Base-by-base conservation (phyloP, 2,888 invertebrate genomes). In the Drosophila paramelanica region DNA sequence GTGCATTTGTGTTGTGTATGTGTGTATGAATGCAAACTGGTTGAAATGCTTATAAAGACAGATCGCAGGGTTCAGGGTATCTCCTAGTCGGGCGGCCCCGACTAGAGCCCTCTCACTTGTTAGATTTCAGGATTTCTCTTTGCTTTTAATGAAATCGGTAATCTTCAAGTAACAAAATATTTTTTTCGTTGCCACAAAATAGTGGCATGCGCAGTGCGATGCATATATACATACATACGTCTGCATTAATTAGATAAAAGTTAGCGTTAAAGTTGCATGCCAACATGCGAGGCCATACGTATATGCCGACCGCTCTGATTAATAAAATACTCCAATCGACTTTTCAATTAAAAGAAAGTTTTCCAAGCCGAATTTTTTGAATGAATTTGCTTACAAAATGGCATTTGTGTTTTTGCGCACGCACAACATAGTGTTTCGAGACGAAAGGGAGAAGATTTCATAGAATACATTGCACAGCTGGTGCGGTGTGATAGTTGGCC, bases 291-390 rank as follows among this genome's bases (percentile, higher is more conserved):
- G 58, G 17, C 25, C 52, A 42, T 57, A 47, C 52, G 45, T 25
- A 8, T 49, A 50, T 5, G 8, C 58, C 55, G 42, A 46, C 20
- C 31, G 39, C 25, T 31, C 23, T 38, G 76, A 50, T 68, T 67
- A 77, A 79, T 85, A 82, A 69, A 77, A 61, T 59, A 59, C 58
- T 69, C 53, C 72, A 77, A 87, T 83, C 77, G 77, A 82, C 75
- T 85, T 85, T 83, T 79, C 77, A 77, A 83, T 88, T 88, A 82
- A 85, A 68, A 53, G 23, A 47, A 41, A 67, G 58, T 77, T 77
- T 82, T 66, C 72, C 66, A 55, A 62, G 74, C 80, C 82, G 62
- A 77, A 49, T 60, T 74, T 80, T 51, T 27, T 27, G 58, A 17
- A 17, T 17, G 17, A 17, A 17, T 17, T 17, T 17, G 0, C 1